A percentile compares a stretch with the other conserved stretches of the same genome.
Conservation (phyloP, 35 echinoderm and acorn worm species). For the Patiria miniata region DNA sequence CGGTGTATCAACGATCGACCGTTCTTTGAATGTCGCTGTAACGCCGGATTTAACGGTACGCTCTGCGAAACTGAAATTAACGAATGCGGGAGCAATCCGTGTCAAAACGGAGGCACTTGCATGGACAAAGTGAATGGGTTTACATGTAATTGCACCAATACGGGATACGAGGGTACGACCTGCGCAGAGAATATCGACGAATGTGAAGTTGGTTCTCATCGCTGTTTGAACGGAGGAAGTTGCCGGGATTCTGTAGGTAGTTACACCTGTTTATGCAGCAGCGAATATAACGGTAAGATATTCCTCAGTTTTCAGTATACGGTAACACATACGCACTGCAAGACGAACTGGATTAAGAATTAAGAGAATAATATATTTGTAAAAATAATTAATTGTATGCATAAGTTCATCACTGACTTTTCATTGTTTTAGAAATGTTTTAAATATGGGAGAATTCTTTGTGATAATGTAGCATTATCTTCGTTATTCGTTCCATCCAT, state of each 20-base stretch:
- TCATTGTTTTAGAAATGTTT: no score
- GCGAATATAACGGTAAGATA: conserved; percentile 57
- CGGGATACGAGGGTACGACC: conserved; percentile 49
- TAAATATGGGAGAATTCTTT: no score
- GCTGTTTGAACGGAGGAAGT: conserved; percentile 60
- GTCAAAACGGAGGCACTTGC: conserved; percentile 63
- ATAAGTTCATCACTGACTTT: no score
- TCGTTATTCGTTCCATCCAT: no score
- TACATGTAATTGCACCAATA: conserved; percentile 59
- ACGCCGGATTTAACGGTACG: conserved; percentile 42
- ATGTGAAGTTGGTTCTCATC: conserved; percentile 16
- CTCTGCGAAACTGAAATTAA: conserved; percentile 53
- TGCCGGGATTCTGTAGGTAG: conserved; percentile 43
- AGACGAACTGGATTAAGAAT: no score
- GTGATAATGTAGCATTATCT: no score
- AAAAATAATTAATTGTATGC: no score
- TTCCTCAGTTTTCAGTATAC: no score
- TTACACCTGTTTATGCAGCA: conserved; percentile 57
- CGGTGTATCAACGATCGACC: conserved; percentile 78
- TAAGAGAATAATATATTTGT: no score
- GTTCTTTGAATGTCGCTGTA: conserved; percentile 76
- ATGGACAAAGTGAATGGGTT: conserved; percentile 44
- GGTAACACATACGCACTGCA: no score
- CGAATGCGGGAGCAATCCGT: conserved; percentile 49
- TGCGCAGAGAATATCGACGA: conserved; percentile 61